Base-by-base conservation (phyloP, 2,888 invertebrate species). In the Drosophila nr. perissopoda region DNA sequence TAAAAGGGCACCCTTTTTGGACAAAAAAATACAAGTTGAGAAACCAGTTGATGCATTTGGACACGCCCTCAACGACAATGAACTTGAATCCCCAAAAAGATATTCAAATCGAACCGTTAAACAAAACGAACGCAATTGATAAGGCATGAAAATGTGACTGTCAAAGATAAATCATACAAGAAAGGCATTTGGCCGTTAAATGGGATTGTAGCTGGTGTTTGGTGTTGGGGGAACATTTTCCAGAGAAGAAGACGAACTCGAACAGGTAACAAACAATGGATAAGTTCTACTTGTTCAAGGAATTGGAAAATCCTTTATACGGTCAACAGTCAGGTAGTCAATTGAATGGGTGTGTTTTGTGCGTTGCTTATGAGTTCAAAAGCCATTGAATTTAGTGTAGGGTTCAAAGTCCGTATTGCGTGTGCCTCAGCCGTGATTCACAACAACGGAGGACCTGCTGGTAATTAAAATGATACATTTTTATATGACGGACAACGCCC, bases 381-480 rank as follows among this genome's bases (percentile, higher is more conserved):
- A 73, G 75, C 70, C 80, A 69, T 80, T 73, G 54, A 67, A 71
- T 63, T 72, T 59, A 45, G 8, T 64, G 59, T 40, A 27, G 70
- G 62, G 65, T 63, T 56, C 51, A 56, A 59, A 73, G 58, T 68
- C 78, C 78, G 83, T 71, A 76, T 87, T 89, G 84, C 89, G 84
- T 86, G 85, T 51, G 71, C 68, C 18, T 53, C 65, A 60, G 67
- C 40, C 27, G 49, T 79, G 80, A 68, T 77, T 80, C 67, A 72
- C 73, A 68, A 56, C 70, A 80, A 25, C 16, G 16, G 8, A 89
- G 89, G 82, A 87, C 78, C 76, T 73, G 51, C 54, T 59, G 65
- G 75, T 84, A 80, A 87, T 89, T 87, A 82, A 87, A 82, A 70
- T 87, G 63, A 82, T 78, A 76, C 78, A 81, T 78, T 75, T 74